These are phyloP conservation scores for Peromyscus leucopus DNA, from an alignment of 2,113 vertebrate species.

Conservation along the genomic window DNA sequence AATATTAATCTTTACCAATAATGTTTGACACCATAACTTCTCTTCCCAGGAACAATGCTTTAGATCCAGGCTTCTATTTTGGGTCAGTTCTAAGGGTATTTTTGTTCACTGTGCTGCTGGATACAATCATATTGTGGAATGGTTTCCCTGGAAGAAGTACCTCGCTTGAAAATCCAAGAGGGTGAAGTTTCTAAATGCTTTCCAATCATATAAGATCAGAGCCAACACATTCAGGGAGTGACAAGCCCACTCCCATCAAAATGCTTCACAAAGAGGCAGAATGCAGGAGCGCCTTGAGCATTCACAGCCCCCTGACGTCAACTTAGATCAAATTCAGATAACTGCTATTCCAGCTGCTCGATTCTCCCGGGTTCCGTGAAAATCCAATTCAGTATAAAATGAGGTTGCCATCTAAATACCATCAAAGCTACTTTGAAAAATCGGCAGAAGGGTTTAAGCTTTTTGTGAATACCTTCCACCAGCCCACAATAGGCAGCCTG, in stretches of 20 bases:
- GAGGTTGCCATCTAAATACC: conserved; percentile 73
- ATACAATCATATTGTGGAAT: neutral
- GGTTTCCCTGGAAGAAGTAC: conserved; percentile 55
- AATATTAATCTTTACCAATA: conserved; percentile 3
- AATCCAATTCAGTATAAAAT: conserved; percentile 68
- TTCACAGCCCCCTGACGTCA: conserved; percentile 70
- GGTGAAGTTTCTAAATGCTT: conserved; percentile 62
- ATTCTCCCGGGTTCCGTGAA: conserved; percentile 71
- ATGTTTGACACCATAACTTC: conserved; percentile 15
- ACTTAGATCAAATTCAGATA: conserved; percentile 83
- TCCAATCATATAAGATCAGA: conserved; percentile 69
- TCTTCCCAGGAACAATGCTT: conserved; percentile 8
- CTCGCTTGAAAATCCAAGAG: conserved; percentile 61
- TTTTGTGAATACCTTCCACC: conserved; percentile 48
- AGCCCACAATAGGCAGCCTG: neutral
- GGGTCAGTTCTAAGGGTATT: neutral
- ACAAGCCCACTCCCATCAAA: conserved; percentile 72
- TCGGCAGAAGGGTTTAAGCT: conserved; percentile 43
- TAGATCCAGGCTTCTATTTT: conserved; percentile 20
- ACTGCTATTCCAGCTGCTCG: conserved; percentile 75
- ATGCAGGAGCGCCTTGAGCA: conserved; percentile 60
- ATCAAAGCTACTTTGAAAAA: conserved; percentile 68
- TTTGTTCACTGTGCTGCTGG: neutral
- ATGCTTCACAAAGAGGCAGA: conserved; percentile 62
- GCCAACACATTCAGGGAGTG: conserved; percentile 69